Evolutionary conservation across 2,888 invertebrate genomes (phyloP).

Genomic region (Balanococcus diminutus): DNA sequence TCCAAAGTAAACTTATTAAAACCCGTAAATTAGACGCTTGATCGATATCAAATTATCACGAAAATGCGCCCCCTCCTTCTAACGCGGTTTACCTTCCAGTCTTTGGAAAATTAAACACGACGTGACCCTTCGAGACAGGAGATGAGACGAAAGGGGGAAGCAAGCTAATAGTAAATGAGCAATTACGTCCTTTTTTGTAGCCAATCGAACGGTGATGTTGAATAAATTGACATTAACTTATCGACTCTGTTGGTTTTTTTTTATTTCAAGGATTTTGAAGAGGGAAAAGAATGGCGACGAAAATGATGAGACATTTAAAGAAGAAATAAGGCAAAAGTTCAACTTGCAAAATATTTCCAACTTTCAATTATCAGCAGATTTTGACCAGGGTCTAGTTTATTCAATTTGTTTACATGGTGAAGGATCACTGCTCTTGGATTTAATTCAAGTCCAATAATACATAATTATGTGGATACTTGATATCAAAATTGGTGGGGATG

Average conservation of each 20-base stretch:
- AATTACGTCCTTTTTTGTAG: background rate
- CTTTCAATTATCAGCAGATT: too few relatives aligned
- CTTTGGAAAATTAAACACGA: background rate
- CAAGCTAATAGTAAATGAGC: background rate
- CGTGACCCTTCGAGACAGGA: background rate
- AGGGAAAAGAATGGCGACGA: too few relatives aligned
- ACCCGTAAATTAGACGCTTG: constrained; percentile 23
- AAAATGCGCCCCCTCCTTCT: background rate
- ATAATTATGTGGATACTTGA: too few relatives aligned
- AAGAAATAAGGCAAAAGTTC: too few relatives aligned
- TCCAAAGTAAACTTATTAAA: constrained; percentile 24
- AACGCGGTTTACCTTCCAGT: background rate
- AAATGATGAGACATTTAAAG: too few relatives aligned
- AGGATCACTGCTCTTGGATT: too few relatives aligned
- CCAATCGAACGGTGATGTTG: background rate
- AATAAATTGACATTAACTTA: background rate
- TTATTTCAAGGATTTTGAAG: too few relatives aligned
- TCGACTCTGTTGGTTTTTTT: background rate
- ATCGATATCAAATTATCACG: constrained; percentile 20
- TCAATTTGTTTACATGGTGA: too few relatives aligned
- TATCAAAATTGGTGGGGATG: too few relatives aligned
- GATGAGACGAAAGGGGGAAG: background rate
- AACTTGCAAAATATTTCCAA: too few relatives aligned
- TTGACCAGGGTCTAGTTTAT: too few relatives aligned
- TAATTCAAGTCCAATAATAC: too few relatives aligned